Percentiles rank a stretch among this genome's conserved stretches.
phyloP scores from a whole-genome alignment of 2,113 vertebrate genomes.

The Microcebus lehilahytsara region DNA sequence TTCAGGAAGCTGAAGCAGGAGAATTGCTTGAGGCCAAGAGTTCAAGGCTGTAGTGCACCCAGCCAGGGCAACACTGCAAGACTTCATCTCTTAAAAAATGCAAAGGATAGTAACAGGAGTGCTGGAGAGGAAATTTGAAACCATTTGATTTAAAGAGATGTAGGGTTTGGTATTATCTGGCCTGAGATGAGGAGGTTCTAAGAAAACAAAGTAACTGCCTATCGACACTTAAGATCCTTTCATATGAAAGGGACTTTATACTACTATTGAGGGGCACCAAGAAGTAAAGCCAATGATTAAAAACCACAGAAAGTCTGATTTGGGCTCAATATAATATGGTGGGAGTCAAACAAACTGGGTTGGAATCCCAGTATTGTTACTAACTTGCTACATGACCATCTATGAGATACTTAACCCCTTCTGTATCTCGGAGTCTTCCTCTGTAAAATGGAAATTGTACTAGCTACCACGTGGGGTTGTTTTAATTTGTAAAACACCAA shows the following conservation, averaged over 20 bases:
- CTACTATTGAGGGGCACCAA: not conserved
- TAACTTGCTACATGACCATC: not conserved
- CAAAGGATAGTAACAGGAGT: not conserved
- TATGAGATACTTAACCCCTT: not conserved
- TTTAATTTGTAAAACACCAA: not conserved
- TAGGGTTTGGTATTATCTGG: not conserved
- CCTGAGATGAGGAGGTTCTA: not conserved
- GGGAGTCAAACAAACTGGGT: not conserved
- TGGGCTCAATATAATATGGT: not conserved
- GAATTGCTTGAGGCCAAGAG: not conserved
- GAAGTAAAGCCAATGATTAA: not conserved
- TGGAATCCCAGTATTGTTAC: not conserved
- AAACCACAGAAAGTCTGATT: not conserved
- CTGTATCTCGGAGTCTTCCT: not conserved
- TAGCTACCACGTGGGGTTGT: not conserved
- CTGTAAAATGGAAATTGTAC: not conserved
- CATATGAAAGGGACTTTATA: not conserved
- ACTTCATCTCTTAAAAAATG: not conserved
- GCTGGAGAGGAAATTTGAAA: not conserved
- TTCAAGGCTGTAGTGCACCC: not conserved
- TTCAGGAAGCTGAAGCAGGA: not conserved
- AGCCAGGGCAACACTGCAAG: not conserved
- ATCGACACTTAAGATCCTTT: not conserved
- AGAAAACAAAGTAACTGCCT: not conserved
- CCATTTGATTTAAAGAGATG: not conserved